A percentile compares a stretch with the other conserved stretches of the same genome.
Conservation (phyloP, 23 tunicate genomes). For the Phallusia fumigata region DNA sequence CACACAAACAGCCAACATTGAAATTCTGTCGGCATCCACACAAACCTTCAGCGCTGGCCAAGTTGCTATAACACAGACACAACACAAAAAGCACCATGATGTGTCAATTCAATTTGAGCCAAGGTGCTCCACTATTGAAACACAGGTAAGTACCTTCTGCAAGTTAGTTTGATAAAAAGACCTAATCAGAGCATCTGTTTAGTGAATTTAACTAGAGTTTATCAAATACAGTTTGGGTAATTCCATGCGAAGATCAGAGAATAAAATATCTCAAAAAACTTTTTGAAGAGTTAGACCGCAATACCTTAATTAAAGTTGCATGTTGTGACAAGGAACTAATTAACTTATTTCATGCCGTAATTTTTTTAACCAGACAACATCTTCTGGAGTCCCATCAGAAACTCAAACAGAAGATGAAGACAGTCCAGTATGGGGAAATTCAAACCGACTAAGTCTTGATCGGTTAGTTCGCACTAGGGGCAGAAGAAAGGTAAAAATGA, state of each 20-base stretch:
- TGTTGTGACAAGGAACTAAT: too few relatives aligned
- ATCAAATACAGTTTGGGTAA: too few relatives aligned
- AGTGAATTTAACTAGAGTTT: too few relatives aligned
- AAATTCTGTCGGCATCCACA: neutral
- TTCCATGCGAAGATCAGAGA: too few relatives aligned
- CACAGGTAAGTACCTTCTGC: neutral
- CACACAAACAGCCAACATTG: constrained; percentile 1
- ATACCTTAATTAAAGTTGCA: too few relatives aligned
- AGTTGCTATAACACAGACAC: neutral
- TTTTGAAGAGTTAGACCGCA: too few relatives aligned
- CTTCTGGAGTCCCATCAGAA: constrained; percentile 3
- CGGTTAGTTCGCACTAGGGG: constrained; percentile 45
- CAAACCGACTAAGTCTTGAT: constrained; percentile 52
- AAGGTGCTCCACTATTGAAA: neutral
- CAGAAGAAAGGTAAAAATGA: constrained; percentile 43
- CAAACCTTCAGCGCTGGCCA: neutral
- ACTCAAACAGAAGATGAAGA: constrained; percentile 38
- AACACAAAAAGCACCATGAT: neutral
- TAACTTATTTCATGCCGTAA: too few relatives aligned
- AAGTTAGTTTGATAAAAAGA: too few relatives aligned
- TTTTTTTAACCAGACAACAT: neutral
- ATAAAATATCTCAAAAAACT: too few relatives aligned
- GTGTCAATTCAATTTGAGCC: neutral
- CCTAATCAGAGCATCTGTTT: too few relatives aligned
- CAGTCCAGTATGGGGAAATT: constrained; percentile 20